Evolutionary conservation across 2,113 vertebrate genomes (phyloP).

Genomic region (Microcebus griseorufus): DNA sequence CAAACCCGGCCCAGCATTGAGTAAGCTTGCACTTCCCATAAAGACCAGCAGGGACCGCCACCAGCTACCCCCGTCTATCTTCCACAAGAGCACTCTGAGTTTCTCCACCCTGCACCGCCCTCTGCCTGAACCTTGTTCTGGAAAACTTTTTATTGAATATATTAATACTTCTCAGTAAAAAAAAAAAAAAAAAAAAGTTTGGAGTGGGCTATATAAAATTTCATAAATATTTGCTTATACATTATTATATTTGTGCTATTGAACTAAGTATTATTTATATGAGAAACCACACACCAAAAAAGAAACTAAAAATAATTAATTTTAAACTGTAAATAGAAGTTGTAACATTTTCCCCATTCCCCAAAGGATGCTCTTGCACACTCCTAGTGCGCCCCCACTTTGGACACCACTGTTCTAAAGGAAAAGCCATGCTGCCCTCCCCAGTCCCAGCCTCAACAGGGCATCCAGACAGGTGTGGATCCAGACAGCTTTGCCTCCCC

Average conservation of each 20-base stretch:
- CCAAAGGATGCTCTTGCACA: neutral
- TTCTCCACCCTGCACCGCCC: neutral
- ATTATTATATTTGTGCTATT: neutral
- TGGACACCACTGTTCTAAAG: neutral
- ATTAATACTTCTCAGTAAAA: neutral
- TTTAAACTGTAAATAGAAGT: slow-evolving; percentile 18
- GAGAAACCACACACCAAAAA: neutral
- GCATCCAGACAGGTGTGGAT: neutral
- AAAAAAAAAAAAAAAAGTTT: neutral
- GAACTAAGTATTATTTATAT: neutral
- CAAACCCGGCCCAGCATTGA: fast-evolving
- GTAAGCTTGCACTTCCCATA: neutral
- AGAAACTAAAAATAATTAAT: neutral
- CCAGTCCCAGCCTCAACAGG: neutral
- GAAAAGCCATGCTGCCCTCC: neutral
- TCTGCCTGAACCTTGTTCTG: neutral
- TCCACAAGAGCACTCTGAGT: fast-evolving
- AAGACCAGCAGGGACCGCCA: slow-evolving; percentile 28
- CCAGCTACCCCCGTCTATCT: too few relatives aligned
- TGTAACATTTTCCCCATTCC: neutral
- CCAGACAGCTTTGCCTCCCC: neutral
- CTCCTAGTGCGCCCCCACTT: neutral
- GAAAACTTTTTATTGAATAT: neutral
- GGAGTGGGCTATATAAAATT: neutral
- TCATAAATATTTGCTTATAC: neutral